Evolutionary conservation across 2,797 vertebrate species (phyloP).

Genomic region (Harpagifer antarcticus): DNA sequence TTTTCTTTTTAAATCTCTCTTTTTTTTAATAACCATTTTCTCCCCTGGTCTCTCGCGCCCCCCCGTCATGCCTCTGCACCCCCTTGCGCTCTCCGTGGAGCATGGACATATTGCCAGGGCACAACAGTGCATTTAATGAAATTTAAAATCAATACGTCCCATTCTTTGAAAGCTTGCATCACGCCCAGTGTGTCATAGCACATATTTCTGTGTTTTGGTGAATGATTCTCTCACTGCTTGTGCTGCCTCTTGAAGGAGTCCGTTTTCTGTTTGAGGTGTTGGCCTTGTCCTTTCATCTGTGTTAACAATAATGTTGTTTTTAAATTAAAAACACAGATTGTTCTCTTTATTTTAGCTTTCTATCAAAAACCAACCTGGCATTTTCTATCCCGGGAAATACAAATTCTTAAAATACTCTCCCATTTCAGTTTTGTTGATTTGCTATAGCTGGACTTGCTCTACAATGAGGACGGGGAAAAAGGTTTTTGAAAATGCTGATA

Average conservation of each 20-base stretch:
- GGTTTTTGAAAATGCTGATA: conserved; percentile 20
- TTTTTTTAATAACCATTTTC: too few species aligned
- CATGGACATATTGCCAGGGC: not conserved
- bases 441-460: conserved; percentile 9
- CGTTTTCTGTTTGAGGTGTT: not conserved
- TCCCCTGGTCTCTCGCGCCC: too few species aligned
- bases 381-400: conserved; percentile 20
- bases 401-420: conserved; percentile 32
- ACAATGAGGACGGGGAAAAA: conserved; percentile 3
- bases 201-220: not conserved
- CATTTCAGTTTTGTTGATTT: conserved; percentile 30
- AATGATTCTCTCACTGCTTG: not conserved
- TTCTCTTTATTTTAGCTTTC: conserved; percentile 11
- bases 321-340: conserved; percentile 4
- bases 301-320: conserved; percentile 18
- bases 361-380: conserved; percentile 1
- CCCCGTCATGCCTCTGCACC: too few species aligned
- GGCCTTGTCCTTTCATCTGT: conserved; percentile 1
- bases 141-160: conserved; percentile 22
- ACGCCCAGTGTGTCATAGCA: not conserved
- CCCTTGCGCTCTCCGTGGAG: not conserved
- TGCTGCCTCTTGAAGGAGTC: not conserved
- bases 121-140: conserved; percentile 18
- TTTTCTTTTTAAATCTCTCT: too few species aligned
- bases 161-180: conserved; percentile 8